Evolutionary conservation across 2,113 vertebrate genomes (phyloP), one percentile per base, ranked within the genome.

Genomic region (Scomber scombrus): DNA sequence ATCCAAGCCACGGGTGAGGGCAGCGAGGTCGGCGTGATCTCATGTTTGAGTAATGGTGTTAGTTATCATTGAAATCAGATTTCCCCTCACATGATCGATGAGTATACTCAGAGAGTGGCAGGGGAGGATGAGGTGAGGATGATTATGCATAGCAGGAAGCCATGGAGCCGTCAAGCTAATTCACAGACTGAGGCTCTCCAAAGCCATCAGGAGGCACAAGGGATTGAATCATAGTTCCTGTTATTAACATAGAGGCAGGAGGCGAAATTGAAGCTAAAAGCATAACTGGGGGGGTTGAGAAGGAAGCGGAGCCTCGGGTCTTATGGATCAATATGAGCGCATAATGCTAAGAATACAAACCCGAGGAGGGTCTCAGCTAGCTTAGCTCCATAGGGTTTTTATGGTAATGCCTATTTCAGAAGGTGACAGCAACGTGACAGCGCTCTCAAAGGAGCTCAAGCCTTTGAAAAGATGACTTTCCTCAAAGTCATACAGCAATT

Each of bases 41-140:
- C 78, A 72, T 77, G 88, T 93, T 90, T 93, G 81, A 90, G 73
- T 89, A 85, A 93, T 87, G 81, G 66, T 47, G 82, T 89, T 85
- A 60, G 87, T 74, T 91, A 87, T 91, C 86, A 67, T 66, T 76
- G 64, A 72, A 89, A 90, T 92, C 88, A 82, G 82, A 88, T 83
- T 47, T 16, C 72, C 74, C 66, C 40, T 26, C 84, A 71, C 12
- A 78, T 88, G 91, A 94, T 92, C 57, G 52, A 91, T 88, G 86
- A 88, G 56, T 29, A 6, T 62, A 23, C 52, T 60, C 71, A 23
- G 52, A 40, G 64, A 63, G 77, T 73, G 84, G 78, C 82, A 65
- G 60, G 46, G 46, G 60, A 50, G 65, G 62, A 58, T 19, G 67
- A 70, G 81, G 66, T 31, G 7, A 60, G 49, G 62, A 65, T 79